Evolutionary conservation across 2,797 vertebrate genomes (phyloP).

Genomic region (Onychomys leucogaster): DNA sequence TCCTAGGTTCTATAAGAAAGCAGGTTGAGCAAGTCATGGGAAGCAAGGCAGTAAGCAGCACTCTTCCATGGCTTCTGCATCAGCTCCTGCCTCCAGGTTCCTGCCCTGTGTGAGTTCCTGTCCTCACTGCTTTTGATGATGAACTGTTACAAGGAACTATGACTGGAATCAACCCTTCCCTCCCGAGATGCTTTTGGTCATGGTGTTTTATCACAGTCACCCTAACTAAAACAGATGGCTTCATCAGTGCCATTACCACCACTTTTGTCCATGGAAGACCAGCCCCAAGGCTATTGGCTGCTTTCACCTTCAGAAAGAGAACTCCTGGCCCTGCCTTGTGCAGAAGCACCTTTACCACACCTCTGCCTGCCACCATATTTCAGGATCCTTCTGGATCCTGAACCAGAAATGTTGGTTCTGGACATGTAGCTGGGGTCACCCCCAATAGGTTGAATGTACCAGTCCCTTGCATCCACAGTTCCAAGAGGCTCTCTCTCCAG

Average conservation of each 20-base stretch:
- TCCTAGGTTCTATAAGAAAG: background rate
- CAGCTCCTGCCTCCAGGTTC: background rate
- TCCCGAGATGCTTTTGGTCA: background rate
- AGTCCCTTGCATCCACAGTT: background rate
- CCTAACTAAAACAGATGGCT: background rate
- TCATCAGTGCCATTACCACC: rapidly evolving
- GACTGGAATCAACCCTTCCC: background rate
- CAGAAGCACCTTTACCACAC: background rate
- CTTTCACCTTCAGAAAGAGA: background rate
- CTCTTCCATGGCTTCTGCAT: background rate
- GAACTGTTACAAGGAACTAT: background rate
- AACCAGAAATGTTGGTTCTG: background rate
- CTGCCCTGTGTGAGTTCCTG: background rate
- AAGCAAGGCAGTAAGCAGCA: background rate
- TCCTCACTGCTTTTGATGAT: background rate
- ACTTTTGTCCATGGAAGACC: background rate
- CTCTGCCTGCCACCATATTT: background rate
- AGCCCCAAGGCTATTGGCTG: background rate
- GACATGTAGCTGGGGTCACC: rapidly evolving
- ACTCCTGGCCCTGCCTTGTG: background rate
- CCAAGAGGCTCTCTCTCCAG: background rate
- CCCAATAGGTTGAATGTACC: too few species aligned
- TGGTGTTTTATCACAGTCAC: background rate
- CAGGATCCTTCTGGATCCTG: too few species aligned
- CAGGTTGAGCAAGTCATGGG: background rate